These are phyloP conservation scores for Ischnura elegans DNA, from an alignment of 2,888 invertebrate species.

Conservation along the genomic window DNA sequence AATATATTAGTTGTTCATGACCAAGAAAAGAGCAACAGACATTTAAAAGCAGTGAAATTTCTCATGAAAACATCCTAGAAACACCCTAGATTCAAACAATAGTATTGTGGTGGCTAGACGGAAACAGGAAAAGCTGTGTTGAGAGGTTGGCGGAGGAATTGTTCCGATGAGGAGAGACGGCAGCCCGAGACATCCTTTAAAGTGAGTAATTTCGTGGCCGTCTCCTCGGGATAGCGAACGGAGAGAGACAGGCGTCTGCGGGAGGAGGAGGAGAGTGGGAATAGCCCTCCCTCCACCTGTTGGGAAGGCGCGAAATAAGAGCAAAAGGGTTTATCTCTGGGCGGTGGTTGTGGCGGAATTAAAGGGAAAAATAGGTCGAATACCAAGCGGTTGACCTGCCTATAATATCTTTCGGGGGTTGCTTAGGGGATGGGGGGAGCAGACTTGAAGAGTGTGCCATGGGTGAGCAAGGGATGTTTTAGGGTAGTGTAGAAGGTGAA, in stretches of 20 bases:
- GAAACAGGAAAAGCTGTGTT: background rate
- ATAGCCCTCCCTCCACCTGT: background rate
- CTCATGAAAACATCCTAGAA: too few species aligned
- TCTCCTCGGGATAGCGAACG: background rate
- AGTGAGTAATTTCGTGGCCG: slow-evolving; percentile 16
- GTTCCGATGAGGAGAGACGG: background rate
- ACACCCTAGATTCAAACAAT: too few species aligned
- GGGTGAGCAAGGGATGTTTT: background rate
- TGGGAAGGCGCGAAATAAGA: background rate
- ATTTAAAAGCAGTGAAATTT: too few species aligned
- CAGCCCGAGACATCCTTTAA: background rate
- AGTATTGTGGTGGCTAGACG: too few species aligned
- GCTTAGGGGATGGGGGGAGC: background rate
- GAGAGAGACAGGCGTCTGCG: background rate
- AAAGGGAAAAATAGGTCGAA: background rate
- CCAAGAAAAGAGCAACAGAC: too few species aligned
- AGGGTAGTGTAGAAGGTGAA: background rate
- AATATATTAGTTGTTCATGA: too few species aligned
- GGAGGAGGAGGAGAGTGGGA: background rate
- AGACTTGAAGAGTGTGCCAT: background rate
- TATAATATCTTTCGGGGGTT: background rate
- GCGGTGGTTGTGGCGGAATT: background rate
- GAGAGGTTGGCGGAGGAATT: background rate
- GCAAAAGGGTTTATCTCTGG: background rate
- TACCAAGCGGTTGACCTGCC: background rate